Base-by-base conservation (phyloP, 2,888 invertebrate species). In the Euclidia mi region DNA sequence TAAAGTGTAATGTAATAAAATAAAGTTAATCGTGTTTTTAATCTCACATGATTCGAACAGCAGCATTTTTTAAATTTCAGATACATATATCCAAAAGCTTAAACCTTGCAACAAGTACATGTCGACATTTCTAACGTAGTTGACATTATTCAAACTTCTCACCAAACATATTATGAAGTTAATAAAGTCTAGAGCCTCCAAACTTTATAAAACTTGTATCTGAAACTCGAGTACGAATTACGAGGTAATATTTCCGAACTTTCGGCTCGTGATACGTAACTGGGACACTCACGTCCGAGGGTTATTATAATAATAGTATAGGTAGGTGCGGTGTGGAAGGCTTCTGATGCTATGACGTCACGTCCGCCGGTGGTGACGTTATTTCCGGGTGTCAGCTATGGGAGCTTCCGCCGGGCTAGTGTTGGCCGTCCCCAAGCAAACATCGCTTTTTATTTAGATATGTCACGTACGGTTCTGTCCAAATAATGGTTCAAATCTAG, bases 371-470 rank as follows among this genome's bases (percentile, higher is more conserved):
- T 65, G 78, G 81, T 84, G 84, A 82, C 73, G 83, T 76, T 81
- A 86, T 89, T 87, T 89, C 87, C 88, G 81, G 72, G 58, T 80
- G 84, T 89, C 87, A 87, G 76, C 78, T 78, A 79, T 71, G 78
- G 69, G 71, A 77, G 70, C 74, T 84, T 87, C 85, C 86, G 81
- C 51, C 45, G 29, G 46, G 45, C 28, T 41, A 55, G 29, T 51
- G 41, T 31, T 37, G 34, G 32, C 70, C 60, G 58, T 52, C 48
- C 55, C 48, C 48, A 48, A 63, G 60, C 71, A 73, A 71, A 61
- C 52, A 69, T 64, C 32, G 49, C 48, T 59, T 61, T 61, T 71
- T 75, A 71, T 61, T 58, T 50, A 57, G 50, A 61, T 69, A 47
- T 32, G 48, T 35, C 48, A 50, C 35, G 35, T 48, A 34, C 42